Evolutionary conservation across 2,797 vertebrate species (phyloP), one percentile per base, ranked within the genome.

Genomic region (Pseudomugil gertrudae): DNA sequence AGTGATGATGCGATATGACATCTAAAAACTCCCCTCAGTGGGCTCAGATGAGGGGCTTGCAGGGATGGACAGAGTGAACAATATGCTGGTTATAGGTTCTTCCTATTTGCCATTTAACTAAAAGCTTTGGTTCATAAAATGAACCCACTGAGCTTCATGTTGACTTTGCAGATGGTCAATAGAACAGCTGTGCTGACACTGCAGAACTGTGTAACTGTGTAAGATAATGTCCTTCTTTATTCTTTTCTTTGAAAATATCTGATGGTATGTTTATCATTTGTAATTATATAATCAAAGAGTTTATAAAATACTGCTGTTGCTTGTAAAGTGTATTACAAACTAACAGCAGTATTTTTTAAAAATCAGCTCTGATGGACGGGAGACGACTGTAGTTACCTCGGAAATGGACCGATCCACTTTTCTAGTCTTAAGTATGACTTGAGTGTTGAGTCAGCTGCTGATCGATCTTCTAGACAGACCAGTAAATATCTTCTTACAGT

Each of bases 1-100:
- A 35, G 60, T 67, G 57, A 54, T 32, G 9, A 74, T 26, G 33
- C 35, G 23, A 58, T 29, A 19, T 81, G 75, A 71, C 51, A 21
- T 66, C 23, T 73, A 24, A 69, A 79, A 81, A 33, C 10, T 26
- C 27, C 71, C 43, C 50, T 67, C 35, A 17, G 5, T 47, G 35
- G 59, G 26, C 35, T 40, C 24, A 36, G 47, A n/a, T 67, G 23
- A 59, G 53, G 32, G 62, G 21, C n/a, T 36, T 14, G 38, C 58
- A 23, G 69, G 26, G 27, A 50, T 32, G 57, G 21, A 61, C 40
- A 45, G 33, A 58, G 48, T 53, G 36, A 13, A 30, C 29, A 61
- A 33, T 19, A 29, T 24, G 66, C 48, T 66, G 53, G 55, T 57
- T 55, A 2, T 1, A 50, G 52, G 53, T 15, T 38, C 17, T 36